phyloP scores from a whole-genome alignment of 2,797 vertebrate species.

The Anolis apletophallus region DNA sequence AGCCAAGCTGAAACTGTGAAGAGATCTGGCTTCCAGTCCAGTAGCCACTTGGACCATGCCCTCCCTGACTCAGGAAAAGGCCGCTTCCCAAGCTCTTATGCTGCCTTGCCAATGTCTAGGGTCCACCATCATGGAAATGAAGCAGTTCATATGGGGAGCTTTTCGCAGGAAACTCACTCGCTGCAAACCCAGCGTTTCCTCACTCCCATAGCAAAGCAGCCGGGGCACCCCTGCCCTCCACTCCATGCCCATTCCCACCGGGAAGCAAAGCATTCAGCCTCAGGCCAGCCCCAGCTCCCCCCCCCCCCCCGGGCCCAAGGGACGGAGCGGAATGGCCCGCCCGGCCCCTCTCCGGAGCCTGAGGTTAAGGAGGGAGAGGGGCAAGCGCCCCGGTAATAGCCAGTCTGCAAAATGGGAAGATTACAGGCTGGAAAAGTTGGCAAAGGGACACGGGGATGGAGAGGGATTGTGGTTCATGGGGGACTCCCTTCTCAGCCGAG shows the following conservation, averaged over 20 bases:
- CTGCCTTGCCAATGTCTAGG: slow-evolving; percentile 39
- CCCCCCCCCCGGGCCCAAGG: not conserved
- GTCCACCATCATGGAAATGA: not conserved
- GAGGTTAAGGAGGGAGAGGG: slow-evolving; percentile 61
- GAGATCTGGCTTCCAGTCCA: too few relatives aligned
- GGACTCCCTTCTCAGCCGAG: slow-evolving; percentile 35
- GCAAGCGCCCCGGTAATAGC: slow-evolving; percentile 62
- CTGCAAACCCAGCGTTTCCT: not conserved
- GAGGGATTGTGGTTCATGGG: slow-evolving; percentile 35
- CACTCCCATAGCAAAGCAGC: not conserved
- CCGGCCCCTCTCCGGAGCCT: slow-evolving; percentile 65
- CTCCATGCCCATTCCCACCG: not conserved
- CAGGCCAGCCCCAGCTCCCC: not conserved
- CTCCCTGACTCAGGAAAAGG: too few relatives aligned
- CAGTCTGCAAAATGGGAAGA: slow-evolving; percentile 65
- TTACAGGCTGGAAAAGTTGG: slow-evolving; percentile 60
- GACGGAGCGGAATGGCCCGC: not conserved
- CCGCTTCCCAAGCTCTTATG: too few relatives aligned
- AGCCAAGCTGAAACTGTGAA: too few relatives aligned
- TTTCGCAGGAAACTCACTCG: not conserved
- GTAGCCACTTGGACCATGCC: too few relatives aligned
- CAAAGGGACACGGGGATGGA: slow-evolving; percentile 53
- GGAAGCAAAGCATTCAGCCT: slow-evolving; percentile 9
- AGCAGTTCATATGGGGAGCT: not conserved
- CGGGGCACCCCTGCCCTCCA: not conserved